Conservation (phyloP, 1,140 invertebrate genomes). For the Drosophila athabasca region DNA sequence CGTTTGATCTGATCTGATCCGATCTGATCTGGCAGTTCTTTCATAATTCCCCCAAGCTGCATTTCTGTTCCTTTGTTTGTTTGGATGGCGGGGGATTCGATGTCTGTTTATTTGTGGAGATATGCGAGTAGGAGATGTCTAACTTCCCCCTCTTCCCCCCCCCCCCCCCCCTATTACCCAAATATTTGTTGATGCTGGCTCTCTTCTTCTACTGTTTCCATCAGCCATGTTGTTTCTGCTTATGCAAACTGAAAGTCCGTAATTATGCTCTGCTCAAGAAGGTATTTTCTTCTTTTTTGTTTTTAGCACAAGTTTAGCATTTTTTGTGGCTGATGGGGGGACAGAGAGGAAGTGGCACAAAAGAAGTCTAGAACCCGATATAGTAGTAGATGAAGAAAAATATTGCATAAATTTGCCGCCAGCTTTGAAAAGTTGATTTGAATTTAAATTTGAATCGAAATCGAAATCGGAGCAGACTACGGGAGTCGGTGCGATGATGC, state of each 20-base stretch:
- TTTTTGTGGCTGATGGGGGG: slow-evolving; percentile 5
- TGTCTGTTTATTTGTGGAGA: slow-evolving; percentile 39
- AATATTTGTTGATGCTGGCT: slow-evolving; percentile 5
- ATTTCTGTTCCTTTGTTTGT: slow-evolving; percentile 43
- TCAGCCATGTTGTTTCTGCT: slow-evolving; percentile 10
- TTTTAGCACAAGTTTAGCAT: slow-evolving; percentile 60
- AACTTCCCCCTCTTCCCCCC: neutral
- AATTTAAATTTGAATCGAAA: slow-evolving; percentile 47
- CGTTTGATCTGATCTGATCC: slow-evolving; percentile 15
- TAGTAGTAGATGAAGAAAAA: slow-evolving; percentile 17
- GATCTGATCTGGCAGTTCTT: slow-evolving; percentile 30
- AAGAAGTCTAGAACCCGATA: slow-evolving; percentile 23
- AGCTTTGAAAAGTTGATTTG: slow-evolving; percentile 60
- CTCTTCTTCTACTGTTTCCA: neutral
- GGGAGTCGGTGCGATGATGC: neutral
- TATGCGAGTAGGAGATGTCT: neutral
- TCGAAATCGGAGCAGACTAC: slow-evolving; percentile 49
- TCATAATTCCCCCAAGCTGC: slow-evolving; percentile 46
- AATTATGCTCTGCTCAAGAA: slow-evolving; percentile 54
- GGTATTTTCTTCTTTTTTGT: slow-evolving; percentile 37
- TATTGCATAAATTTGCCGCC: slow-evolving; percentile 54
- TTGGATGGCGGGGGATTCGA: slow-evolving; percentile 37
- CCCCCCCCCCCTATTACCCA: neutral
- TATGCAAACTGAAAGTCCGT: slow-evolving; percentile 37
- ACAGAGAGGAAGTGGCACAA: slow-evolving; percentile 10